Base-by-base conservation (phyloP, 2,888 invertebrate species). In the Pandemis corylana region DNA sequence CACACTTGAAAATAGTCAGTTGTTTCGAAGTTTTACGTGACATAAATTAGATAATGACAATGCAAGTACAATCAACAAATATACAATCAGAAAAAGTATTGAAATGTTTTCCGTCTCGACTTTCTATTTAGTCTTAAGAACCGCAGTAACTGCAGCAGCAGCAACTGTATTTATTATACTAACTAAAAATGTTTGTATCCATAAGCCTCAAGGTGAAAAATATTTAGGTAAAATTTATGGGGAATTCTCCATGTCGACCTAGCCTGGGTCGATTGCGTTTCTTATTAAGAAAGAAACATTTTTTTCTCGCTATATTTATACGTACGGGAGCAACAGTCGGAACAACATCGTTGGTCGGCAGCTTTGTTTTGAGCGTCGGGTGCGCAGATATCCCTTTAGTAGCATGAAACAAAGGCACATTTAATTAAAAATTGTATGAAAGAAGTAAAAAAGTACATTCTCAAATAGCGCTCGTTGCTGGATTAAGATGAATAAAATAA, bases 361-460 rank as follows among this genome's bases (percentile, higher is more conserved):
- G 56, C 78, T 83, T 84, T 7, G 77, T 83, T 46, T 86, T 86
- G 13, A 83, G 70, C 1, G 83, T 72, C 0, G 83, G 84, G 0
- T 83, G 84, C 4, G 79, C 84, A 0, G 80, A 84, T 10, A 85
- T 80, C 46, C 83, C 88, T 76, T 64, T n/a, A 65, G 20, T n/a
- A 28, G 15, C 41, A 67, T 66, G 61, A 64, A 75, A 72, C 68
- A 68, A 71, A 41, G 7, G 12, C 46, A 63, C 9, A 63, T 7
- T 9, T 63, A 15, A 12, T 20, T 46, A 12, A 28, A 20, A 56
- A 56, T 5, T 5, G n/a, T 51, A n/a, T 49, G 44, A 44, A 44
- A 44, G 9, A 2, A 44, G 7, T 44, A 9, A 0, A 44, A 49
- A 49, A 49, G 4, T 36, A 36, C 28, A 36, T 36, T 1, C 28